A percentile compares a stretch with the other conserved stretches of the same genome.
phyloP scores from a whole-genome alignment of 2,888 invertebrate species.

The Meteorus colon region DNA sequence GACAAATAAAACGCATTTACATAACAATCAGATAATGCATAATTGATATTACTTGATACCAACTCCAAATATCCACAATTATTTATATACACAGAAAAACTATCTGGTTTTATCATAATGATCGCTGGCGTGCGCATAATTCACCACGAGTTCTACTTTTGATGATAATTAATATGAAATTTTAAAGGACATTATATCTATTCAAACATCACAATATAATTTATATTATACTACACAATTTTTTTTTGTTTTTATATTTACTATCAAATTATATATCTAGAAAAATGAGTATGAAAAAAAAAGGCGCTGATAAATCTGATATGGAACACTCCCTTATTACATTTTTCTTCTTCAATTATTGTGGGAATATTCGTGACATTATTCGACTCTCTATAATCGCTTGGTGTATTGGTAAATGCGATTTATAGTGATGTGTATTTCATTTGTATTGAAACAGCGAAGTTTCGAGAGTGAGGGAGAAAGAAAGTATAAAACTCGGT shows the following conservation, averaged over 20 bases:
- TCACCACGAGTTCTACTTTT: background rate
- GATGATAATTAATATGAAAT: background rate
- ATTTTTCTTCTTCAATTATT: conserved; percentile 75
- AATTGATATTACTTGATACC: background rate
- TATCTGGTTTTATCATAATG: too few species aligned
- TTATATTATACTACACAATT: background rate
- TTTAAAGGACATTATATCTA: background rate
- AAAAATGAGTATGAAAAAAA: background rate
- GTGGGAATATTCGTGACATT: conserved; percentile 83
- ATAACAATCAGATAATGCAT: background rate
- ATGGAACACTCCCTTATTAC: background rate
- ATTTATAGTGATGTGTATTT: background rate
- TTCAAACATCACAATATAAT: background rate
- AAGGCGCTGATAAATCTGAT: background rate
- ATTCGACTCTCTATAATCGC: background rate
- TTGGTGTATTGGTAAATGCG: background rate
- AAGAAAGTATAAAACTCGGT: conserved; percentile 73
- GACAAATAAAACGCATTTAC: background rate
- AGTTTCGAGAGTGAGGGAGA: conserved; percentile 67
- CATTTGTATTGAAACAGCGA: conserved; percentile 33
- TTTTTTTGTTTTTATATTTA: background rate
- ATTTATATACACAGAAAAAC: too few species aligned
- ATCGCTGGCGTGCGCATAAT: background rate
- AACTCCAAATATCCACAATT: background rate
- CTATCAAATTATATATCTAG: background rate